Percentiles rank a stretch among this genome's conserved stretches.
These are phyloP conservation scores for Uria lomvia DNA, from an alignment of 2,113 vertebrate species.

Conservation along the genomic window DNA sequence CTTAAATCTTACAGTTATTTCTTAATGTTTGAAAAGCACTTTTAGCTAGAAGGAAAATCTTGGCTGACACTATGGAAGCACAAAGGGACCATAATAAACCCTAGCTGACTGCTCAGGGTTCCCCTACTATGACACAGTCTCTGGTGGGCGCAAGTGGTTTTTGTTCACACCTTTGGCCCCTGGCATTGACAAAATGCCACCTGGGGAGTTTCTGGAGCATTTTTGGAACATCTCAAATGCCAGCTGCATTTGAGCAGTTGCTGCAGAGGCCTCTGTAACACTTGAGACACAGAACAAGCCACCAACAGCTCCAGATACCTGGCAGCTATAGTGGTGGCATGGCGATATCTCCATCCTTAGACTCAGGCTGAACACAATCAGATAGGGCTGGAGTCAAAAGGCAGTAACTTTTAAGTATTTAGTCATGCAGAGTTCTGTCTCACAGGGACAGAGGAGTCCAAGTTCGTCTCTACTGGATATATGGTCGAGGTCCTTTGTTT, in stretches of 20 bases:
- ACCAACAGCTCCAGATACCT: not conserved
- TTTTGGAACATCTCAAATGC: not conserved
- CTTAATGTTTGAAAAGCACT: not conserved
- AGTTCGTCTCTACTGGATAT: not conserved
- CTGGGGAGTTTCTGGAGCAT: not conserved
- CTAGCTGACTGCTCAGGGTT: not conserved
- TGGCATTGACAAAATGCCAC: not conserved
- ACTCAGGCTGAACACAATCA: not conserved
- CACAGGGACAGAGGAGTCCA: not conserved
- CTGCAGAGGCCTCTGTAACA: not conserved
- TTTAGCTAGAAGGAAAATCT: not conserved
- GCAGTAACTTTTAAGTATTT: not conserved
- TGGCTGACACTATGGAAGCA: not conserved
- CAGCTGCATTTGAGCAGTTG: not conserved
- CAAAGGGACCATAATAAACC: not conserved
- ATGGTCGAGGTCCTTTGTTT: not conserved
- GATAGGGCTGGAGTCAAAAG: not conserved
- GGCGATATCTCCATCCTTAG: accelerated
- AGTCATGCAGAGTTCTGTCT: not conserved
- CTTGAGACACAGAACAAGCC: not conserved
- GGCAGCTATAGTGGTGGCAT: not conserved
- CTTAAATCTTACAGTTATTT: not conserved
- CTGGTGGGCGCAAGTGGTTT: not conserved
- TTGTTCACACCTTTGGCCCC: not conserved
- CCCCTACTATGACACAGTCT: not conserved